phyloP scores from a whole-genome alignment of 2,888 invertebrate species.

The Athalia cordata region DNA sequence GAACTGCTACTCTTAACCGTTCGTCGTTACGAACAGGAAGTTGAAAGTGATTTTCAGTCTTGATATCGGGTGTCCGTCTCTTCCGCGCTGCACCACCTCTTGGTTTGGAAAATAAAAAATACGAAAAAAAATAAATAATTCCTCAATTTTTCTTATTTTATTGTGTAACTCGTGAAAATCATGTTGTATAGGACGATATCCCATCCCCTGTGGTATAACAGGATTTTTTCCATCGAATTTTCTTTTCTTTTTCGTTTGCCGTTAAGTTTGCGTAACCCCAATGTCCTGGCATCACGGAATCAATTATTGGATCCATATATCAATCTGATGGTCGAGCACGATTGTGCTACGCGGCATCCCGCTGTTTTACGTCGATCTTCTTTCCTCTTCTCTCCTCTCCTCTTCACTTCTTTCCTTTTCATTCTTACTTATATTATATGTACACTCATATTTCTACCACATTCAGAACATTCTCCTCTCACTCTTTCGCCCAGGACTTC shows the following conservation, averaged over 20 bases:
- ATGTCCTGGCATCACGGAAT: slow-evolving; percentile 63
- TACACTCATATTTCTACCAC: no score
- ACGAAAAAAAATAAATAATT: background rate
- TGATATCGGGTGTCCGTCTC: background rate
- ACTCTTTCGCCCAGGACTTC: no score
- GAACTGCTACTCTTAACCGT: background rate
- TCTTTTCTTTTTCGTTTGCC: slow-evolving; percentile 40
- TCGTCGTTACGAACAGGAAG: background rate
- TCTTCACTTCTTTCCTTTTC: slow-evolving; percentile 6
- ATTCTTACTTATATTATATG: no score
- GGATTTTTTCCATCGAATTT: background rate
- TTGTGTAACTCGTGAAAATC: no score
- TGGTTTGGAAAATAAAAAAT: background rate
- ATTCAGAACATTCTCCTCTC: no score
- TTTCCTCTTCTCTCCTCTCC: slow-evolving; percentile 19
- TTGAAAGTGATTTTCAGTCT: background rate
- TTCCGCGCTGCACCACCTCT: background rate
- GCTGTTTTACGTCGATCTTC: slow-evolving; percentile 65
- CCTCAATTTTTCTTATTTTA: background rate
- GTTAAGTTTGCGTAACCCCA: slow-evolving; percentile 60
- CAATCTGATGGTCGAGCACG: slow-evolving; percentile 66
- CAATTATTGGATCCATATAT: slow-evolving; percentile 69
- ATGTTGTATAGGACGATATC: no score
- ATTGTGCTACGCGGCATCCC: slow-evolving; percentile 62
- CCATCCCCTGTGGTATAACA: no score